Conservation (phyloP, 2,113 vertebrate genomes). For the Hemicordylus capensis region DNA sequence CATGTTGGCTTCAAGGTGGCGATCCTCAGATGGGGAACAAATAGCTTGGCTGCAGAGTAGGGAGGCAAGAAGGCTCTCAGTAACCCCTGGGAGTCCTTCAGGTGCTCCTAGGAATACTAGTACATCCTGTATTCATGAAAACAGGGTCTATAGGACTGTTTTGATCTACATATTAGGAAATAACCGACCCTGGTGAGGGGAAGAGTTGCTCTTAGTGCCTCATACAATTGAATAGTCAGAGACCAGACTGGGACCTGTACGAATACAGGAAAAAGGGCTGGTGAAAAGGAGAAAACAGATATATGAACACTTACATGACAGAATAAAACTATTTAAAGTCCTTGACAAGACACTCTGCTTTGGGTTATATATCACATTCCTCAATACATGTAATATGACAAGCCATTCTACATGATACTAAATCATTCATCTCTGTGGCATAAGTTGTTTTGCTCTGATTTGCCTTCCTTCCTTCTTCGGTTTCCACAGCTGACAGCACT, state of each 20-base stretch:
- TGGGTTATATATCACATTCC: slow-evolving; percentile 23
- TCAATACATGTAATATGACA: background rate
- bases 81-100: no score
- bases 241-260: background rate
- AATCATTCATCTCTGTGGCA: background rate
- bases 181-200: background rate
- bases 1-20: no score
- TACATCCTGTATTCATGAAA: background rate
- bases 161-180: background rate
- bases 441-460: slow-evolving; percentile 5
- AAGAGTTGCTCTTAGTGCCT: background rate
- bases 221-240: background rate
- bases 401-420: background rate
- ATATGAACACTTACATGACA: background rate
- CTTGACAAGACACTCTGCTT: slow-evolving; percentile 7
- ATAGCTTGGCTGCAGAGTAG: no score
- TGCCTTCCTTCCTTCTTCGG: background rate
- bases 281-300: background rate
- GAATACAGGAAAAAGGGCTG: background rate
- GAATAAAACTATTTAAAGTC: slow-evolving; percentile 48
- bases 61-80: no score
- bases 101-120: no score
- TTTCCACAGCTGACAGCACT: background rate
- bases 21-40: no score
- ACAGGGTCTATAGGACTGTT: background rate